Evolutionary conservation across 2,113 vertebrate species (phyloP), one percentile per base, ranked within the genome.

Genomic region (Cebidichthys violaceus): DNA sequence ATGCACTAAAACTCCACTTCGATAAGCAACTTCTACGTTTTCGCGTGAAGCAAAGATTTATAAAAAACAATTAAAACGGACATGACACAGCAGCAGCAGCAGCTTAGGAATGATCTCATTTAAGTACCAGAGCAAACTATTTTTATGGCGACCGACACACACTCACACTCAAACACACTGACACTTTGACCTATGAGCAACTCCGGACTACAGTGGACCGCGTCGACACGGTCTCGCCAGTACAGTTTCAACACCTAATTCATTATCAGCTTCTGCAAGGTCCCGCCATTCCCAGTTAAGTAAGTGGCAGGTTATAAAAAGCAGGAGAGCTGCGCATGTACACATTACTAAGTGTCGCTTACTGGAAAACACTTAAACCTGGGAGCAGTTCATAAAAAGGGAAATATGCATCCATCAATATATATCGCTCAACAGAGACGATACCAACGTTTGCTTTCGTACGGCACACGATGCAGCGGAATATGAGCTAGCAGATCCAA

Each of bases 231-330:
- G 81, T 90, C 89, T 92, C 91, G 89, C 86, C 75, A 78, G 52
- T 54, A 73, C 86, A 81, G 79, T 94, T 93, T 95, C 94, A 95
- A 94, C 95, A 96, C 94, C 93, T 91, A 94, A 94, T 95, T 91
- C 88, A 94, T 95, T 95, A 95, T 94, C 90, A 92, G 86, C 77
- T 62, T 75, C 90, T 88, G 91, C 86, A 88, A 80, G 90, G 90
- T 88, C 81, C 88, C 74, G 88, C 88, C 84, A 87, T 92, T 91
- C 79, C 90, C 87, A 83, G 84, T 85, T 85, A 88, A 85, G 86
- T 84, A 92, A 94, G 93, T 92, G 93, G 82, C 70, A 68, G 81
- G 92, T 88, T 94, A 95, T 94, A 92, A 95, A 95, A 94, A 95
- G 92, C 87, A 83, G 78, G 75, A 39, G 86, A 85, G 84, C 68